phyloP scores from a whole-genome alignment of 2,113 vertebrate genomes.

The Isichthys henryi region DNA sequence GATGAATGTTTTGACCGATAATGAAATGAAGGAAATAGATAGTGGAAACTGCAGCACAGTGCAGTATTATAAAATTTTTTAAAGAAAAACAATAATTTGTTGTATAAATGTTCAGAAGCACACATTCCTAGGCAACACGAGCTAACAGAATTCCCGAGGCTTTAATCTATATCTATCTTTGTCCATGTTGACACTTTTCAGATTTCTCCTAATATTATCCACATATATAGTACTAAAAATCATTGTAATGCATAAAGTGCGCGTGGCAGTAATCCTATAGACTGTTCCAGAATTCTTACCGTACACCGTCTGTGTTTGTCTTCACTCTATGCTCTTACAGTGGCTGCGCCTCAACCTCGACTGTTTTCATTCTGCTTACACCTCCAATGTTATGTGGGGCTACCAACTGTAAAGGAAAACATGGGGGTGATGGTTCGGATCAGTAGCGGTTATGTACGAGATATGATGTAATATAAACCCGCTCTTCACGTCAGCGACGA shows the following conservation, averaged over 20 bases:
- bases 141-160: neutral
- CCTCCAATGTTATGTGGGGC: neutral
- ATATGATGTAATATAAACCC: neutral
- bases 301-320: neutral
- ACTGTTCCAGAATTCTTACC: neutral
- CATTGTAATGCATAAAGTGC: neutral
- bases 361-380: neutral
- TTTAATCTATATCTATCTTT: neutral
- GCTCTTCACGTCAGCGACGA: neutral
- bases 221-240: neutral
- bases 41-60: neutral
- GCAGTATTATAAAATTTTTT: no score
- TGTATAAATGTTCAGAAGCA: no score
- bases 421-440: neutral
- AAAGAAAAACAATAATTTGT: neutral
- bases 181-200: neutral
- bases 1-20: neutral
- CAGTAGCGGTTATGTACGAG: neutral
- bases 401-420: neutral
- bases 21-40: neutral
- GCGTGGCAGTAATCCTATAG: neutral
- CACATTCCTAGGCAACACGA: neutral
- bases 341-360: neutral
- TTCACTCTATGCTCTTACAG: neutral
- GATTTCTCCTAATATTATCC: neutral